phyloP scores from a whole-genome alignment of 2,113 vertebrate species.

The Saguinus midas region DNA sequence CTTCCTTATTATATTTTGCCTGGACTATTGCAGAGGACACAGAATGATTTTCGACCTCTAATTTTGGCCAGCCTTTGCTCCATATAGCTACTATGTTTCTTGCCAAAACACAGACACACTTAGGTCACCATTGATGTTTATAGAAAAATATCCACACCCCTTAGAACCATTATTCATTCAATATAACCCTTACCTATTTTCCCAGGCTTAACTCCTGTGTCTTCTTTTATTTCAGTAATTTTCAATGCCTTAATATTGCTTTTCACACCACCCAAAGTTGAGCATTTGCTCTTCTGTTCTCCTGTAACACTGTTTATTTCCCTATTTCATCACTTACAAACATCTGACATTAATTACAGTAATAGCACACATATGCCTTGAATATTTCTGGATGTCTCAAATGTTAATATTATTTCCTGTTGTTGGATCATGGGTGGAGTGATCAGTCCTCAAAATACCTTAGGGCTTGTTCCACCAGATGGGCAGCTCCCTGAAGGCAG shows the following conservation, averaged over 20 bases:
- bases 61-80: not conserved
- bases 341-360: constrained; percentile 63
- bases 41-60: not conserved
- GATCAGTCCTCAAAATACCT: not conserved
- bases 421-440: not conserved
- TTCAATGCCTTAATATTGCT: not conserved
- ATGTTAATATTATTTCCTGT: not conserved
- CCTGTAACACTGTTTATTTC: not conserved
- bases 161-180: not conserved
- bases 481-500: constrained; percentile 37
- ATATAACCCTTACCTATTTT: not conserved
- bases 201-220: not conserved
- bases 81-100: not conserved
- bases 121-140: not conserved
- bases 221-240: not conserved
- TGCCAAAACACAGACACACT: not conserved
- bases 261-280: not conserved
- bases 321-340: constrained; percentile 36
- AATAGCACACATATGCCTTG: constrained; percentile 51
- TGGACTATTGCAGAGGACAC: not conserved
- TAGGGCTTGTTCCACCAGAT: not conserved
- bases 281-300: not conserved
- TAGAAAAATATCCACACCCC: not conserved
- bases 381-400: not conserved
- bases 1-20: not conserved